Base-by-base conservation (phyloP, 64 coral and sea anemone genomes). In the Montipora capricornis region DNA sequence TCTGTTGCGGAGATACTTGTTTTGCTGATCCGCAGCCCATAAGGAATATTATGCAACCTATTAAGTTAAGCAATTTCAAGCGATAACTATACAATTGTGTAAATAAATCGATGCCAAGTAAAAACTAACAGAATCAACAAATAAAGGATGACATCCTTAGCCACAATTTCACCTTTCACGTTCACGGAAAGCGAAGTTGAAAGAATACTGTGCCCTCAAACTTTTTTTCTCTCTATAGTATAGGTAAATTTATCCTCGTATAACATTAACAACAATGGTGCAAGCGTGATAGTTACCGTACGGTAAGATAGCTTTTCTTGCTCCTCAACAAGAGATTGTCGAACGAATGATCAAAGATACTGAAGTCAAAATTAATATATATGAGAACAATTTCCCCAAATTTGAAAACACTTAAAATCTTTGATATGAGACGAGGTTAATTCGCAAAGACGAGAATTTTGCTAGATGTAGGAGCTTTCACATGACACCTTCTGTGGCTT, bases 21-120 rank as follows among this genome's bases (percentile, higher is more conserved):
- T 86, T 60, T 4, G 82, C 67, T 4, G 82, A 86, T 51, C 82
- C 82, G 4, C 82, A 86, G 19, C 82, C 82, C 82, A 86, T 86
- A 5, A n/a, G 12, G 15, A 15, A 13, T 50, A 49, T 2, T 37
- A 8, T 64, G 6, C n/a, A 78, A 78, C 55, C 5, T 10, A 26
- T 26, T 20, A 50, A 71, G n/a, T 15, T 3, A 2, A 71, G 20
- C 46, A 46, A 71, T 70, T 86, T 47, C 13, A 4, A 46, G 44
- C 8, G 47, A 51, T 70, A 0, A 70, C 4, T n/a, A 6, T 20
- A n/a, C 19, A 50, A 44, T 3, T 64, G 60, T 13, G 14, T 64
- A 53, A 53, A 53, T 53, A 53, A 6, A 53, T 53, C 51, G 8
- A 53, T 53, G 51, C 51, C 51, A 53, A 53, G 51, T 53, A 6